Base-by-base conservation (phyloP, 2,888 invertebrate genomes). In the Microctonus brassicae region DNA sequence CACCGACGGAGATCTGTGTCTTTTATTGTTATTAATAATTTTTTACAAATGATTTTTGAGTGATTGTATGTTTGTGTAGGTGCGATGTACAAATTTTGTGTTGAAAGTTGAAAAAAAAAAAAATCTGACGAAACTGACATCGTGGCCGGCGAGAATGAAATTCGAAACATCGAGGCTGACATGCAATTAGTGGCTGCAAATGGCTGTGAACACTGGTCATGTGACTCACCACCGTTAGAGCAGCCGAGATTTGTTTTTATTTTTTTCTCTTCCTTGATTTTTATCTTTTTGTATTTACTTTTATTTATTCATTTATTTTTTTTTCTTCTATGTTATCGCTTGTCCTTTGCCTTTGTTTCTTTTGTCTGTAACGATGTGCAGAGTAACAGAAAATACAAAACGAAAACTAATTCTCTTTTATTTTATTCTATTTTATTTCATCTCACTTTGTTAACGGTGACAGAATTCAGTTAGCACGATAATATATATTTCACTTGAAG, bases 141-240 rank as follows among this genome's bases (percentile, higher is more conserved):
- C 26, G 53, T 24, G 60, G 64, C 36, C 60, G 60, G 60, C 42
- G 47, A 34, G 64, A 53, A 80, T 83, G 82, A 83, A 83, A 82
- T 73, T 79, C 79, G 78, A 80, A 75, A 73, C 77, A 72, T 75
- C 69, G 75, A 69, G 70, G 75, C 70, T 77, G 80, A 80, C 80
- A 75, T 72, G 76, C 80, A 80, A 80, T 80, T 80, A 80, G 76
- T 76, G 77, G 75, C 74, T 79, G 79, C 78, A 80, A 81, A 81
- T 82, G 78, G 82, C 77, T 76, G 77, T 73, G 73, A 73, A 75
- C 75, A 74, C 67, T 73, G 74, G 77, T 68, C 55, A 64, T 69
- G 61, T 68, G 68, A 77, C 71, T 70, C 72, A 76, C 73, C 75
- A 70, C 71, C 68, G 72, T 72, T 69, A 69, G 69, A n/a, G n/a